Percentiles rank a stretch among this genome's conserved stretches.
These are phyloP conservation scores for Craseonycteris thonglongyai DNA, from an alignment of 2,113 vertebrate species.

Conservation along the genomic window DNA sequence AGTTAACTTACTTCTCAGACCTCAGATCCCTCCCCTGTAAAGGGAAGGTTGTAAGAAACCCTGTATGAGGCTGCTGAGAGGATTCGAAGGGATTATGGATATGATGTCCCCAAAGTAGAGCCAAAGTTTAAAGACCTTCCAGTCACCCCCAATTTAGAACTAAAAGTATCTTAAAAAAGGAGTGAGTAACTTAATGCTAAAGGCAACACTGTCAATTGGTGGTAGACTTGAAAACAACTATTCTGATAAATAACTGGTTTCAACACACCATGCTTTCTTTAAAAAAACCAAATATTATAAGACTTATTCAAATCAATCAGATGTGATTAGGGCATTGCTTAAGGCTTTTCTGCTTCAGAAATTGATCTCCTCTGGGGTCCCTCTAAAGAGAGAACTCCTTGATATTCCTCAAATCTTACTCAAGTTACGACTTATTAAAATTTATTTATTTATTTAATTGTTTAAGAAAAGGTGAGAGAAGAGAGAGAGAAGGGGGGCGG, in stretches of 20 bases:
- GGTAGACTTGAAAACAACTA: background rate
- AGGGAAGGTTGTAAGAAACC: too few species aligned
- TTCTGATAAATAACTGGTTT: background rate
- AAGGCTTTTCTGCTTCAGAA: background rate
- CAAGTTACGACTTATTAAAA: background rate
- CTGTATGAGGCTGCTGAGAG: background rate
- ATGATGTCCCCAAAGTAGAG: background rate
- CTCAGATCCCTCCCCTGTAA: background rate
- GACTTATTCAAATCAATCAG: constrained; percentile 9
- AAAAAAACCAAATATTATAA: background rate
- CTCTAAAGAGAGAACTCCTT: background rate
- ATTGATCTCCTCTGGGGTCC: background rate
- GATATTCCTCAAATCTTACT: background rate
- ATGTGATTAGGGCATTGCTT: background rate
- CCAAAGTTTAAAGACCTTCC: background rate
- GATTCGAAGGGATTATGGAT: background rate
- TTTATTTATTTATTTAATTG: too few species aligned
- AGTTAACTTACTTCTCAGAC: background rate
- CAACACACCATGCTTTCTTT: background rate
- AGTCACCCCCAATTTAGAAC: background rate
- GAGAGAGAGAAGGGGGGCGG: too few species aligned
- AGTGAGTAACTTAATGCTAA: background rate
- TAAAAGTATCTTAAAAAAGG: background rate
- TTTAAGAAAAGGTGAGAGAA: too few species aligned
- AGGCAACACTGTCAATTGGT: background rate